Evolutionary conservation across 2,113 vertebrate species (phyloP).

Genomic region (Chaetodon auriga): DNA sequence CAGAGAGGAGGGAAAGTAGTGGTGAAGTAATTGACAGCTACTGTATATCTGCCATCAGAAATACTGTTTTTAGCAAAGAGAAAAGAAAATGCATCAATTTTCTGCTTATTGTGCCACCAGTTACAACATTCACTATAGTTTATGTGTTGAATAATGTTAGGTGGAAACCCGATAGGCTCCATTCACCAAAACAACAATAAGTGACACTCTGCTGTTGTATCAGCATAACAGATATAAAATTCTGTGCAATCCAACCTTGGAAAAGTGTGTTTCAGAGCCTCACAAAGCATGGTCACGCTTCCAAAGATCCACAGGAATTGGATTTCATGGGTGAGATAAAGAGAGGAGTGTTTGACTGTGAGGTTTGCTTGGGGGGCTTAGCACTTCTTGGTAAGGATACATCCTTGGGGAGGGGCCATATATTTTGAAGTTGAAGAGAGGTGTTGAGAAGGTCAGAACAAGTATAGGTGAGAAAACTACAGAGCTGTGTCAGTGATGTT

Average conservation of each 20-base stretch:
- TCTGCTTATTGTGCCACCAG: neutral
- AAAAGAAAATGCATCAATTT: neutral
- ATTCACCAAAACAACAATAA: slow-evolving; percentile 25
- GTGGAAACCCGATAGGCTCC: neutral
- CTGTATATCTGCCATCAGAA: neutral
- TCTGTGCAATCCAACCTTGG: slow-evolving; percentile 30
- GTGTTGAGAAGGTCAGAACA: slow-evolving; percentile 42
- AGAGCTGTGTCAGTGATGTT: neutral
- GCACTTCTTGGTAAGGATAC: slow-evolving; percentile 44
- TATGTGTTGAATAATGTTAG: neutral
- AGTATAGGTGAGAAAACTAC: slow-evolving; percentile 38
- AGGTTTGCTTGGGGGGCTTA: slow-evolving; percentile 52
- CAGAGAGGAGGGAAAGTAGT: neutral
- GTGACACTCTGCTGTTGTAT: slow-evolving; percentile 25
- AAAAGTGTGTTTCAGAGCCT: slow-evolving; percentile 57
- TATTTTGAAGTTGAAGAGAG: slow-evolving; percentile 25
- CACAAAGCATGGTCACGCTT: slow-evolving; percentile 57
- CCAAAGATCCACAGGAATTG: slow-evolving; percentile 57
- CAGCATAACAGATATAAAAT: slow-evolving; percentile 25
- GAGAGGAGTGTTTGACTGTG: slow-evolving; percentile 50
- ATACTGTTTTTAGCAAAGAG: neutral
- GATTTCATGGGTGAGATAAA: slow-evolving; percentile 70
- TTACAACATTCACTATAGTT: neutral
- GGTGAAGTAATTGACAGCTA: neutral
- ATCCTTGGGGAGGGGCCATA: neutral